Base-by-base conservation (phyloP, 2,113 vertebrate species). In the Pterocles orientalis region DNA sequence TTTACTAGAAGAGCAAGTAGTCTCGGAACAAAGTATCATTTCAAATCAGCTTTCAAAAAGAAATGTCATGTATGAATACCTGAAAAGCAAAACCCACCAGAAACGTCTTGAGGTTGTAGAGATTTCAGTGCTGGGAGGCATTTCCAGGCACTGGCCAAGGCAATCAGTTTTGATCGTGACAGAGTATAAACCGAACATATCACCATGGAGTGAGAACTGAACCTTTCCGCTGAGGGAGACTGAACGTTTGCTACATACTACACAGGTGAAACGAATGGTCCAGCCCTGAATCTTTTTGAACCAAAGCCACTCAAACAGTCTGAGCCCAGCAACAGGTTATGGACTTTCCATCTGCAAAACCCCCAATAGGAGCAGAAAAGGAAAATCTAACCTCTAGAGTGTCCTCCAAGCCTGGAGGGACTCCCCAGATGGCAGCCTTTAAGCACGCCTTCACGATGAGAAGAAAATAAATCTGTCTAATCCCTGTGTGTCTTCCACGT, bases 401-500 rank as follows among this genome's bases (percentile, higher is more conserved):
- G 41, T 76, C 89, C 64, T 26, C 70, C 60, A 56, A 82, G 77
- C 62, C 90, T 73, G 72, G 93, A 82, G 53, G 43, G 62, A 79
- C 65, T 62, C 78, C 60, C 92, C 51, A 80, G 60, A 78, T 26
- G 43, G 69, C 77, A 88, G 86, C 60, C 43, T 90, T 86, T 28
- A 81, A 94, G 85, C 4, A 7, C 34, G 50, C 58, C 69, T 90
- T 77, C 81, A 93, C 50, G 72, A 88, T 13, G 61, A 92, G 86
- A 65, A 61, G 71, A 69, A 95, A 95, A 90, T 39, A 39, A 39
- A 39, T 39, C 12, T 39, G 39, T 39, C 39, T 97, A 96, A 96
- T 95, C 81, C 77, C 72, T 2, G 21, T 62, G 79, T 64, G 65
- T 81, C 88, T 86, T 94, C 84, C 57, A 54, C 13, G 69, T 53